Evolutionary conservation across 2,888 invertebrate species (phyloP).

Genomic region (Zaprionus obscuricornis): DNA sequence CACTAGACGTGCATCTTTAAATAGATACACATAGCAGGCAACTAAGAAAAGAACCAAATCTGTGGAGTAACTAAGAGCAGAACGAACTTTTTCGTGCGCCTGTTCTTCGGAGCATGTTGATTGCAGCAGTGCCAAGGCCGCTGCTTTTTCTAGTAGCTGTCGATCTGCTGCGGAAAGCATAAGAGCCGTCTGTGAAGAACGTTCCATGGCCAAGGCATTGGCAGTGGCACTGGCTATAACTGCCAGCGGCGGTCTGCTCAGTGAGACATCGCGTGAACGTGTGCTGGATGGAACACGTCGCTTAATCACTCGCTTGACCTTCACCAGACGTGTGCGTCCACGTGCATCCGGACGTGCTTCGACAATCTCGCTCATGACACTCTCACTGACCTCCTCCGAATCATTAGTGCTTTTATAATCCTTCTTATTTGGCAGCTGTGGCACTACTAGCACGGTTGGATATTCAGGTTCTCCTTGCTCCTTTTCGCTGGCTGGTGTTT

Average conservation of each 20-base stretch:
- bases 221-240: slow-evolving; percentile 14
- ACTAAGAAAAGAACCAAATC: slow-evolving; percentile 90
- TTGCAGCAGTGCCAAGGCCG: slow-evolving; percentile 80
- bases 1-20: slow-evolving; percentile 91
- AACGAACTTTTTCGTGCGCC: slow-evolving; percentile 88
- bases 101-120: slow-evolving; percentile 82
- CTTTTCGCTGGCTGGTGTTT: slow-evolving; percentile 42
- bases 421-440: slow-evolving; percentile 42
- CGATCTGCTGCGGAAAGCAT: slow-evolving; percentile 49
- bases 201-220: slow-evolving; percentile 11
- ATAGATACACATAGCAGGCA: slow-evolving; percentile 92
- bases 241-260: slow-evolving; percentile 57
- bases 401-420: slow-evolving; percentile 36
- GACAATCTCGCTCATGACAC: slow-evolving; percentile 71
- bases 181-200: slow-evolving; percentile 41
- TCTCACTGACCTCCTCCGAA: slow-evolving; percentile 50
- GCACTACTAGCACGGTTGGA: slow-evolving; percentile 23
- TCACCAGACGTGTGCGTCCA: slow-evolving; percentile 80
- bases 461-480: no score
- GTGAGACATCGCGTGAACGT: slow-evolving; percentile 80
- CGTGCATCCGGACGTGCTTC: slow-evolving; percentile 81
- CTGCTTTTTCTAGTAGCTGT: slow-evolving; percentile 54
- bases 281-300: slow-evolving; percentile 80
- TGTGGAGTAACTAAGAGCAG: slow-evolving; percentile 88
- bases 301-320: slow-evolving; percentile 80